A percentile compares a stretch with the other conserved stretches of the same genome.
These are phyloP conservation scores for Cantharis flavilabris DNA, from an alignment of 2,888 invertebrate species.

Conservation along the genomic window DNA sequence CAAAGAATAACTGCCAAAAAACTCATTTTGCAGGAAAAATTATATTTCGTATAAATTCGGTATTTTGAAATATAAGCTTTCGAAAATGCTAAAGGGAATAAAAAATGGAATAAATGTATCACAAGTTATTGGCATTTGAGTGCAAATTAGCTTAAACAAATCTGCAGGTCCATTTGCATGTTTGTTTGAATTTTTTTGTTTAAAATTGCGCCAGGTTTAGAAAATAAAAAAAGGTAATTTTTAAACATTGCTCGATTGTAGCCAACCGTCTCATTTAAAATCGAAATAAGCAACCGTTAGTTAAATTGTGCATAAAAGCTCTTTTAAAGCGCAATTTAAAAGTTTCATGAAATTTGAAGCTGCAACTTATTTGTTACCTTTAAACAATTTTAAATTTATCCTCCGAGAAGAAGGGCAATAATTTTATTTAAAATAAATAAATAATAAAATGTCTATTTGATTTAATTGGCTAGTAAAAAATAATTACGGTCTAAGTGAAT, in stretches of 20 bases:
- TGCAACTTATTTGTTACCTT: background rate
- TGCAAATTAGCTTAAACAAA: background rate
- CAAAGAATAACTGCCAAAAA: background rate
- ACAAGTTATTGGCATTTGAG: background rate
- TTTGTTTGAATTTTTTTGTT: background rate
- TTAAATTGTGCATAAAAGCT: slow-evolving; percentile 16
- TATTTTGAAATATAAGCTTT: background rate
- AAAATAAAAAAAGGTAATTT: background rate
- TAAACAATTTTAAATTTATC: too few relatives aligned
- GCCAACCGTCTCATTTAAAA: background rate
- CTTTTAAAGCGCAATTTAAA: background rate
- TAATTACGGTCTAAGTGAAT: background rate
- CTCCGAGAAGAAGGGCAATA: too few relatives aligned
- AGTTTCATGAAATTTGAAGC: background rate
- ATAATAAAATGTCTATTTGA: background rate
- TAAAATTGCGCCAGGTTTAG: background rate
- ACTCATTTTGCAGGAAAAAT: too few relatives aligned
- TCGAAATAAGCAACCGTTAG: background rate
- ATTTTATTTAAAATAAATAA: too few relatives aligned
- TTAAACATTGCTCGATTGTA: background rate
- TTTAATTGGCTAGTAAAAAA: background rate
- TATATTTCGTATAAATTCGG: background rate
- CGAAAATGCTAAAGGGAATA: background rate
- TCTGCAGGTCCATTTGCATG: background rate
- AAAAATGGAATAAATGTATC: background rate